These are phyloP conservation scores for Oreochromis tanganicae DNA, from an alignment of 2,113 vertebrate genomes.

Conservation along the genomic window DNA sequence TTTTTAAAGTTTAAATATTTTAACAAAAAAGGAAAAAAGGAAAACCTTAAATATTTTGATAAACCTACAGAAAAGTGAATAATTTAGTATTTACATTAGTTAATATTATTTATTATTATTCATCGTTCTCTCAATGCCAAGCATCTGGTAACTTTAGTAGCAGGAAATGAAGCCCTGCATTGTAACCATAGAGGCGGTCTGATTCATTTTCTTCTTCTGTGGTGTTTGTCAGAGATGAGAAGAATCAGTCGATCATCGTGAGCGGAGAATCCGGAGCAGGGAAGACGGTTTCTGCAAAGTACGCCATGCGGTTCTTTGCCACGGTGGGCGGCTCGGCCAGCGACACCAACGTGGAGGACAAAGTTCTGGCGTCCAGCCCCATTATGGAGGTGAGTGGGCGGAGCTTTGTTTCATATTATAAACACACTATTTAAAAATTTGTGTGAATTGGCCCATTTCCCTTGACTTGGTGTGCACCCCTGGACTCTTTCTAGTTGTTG, in stretches of 20 bases:
- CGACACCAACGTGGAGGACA: constrained; percentile 88
- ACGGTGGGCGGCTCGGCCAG: constrained; percentile 84
- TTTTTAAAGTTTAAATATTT: not conserved
- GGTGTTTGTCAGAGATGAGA: constrained; percentile 79
- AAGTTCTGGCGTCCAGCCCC: constrained; percentile 89
- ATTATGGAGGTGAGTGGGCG: constrained; percentile 87
- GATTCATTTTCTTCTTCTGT: not conserved
- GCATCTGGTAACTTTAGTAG: not conserved
- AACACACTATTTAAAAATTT: not conserved
- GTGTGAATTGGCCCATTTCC: not conserved
- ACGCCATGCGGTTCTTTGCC: constrained; percentile 91
- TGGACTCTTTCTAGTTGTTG: not conserved
- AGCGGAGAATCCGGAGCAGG: constrained; percentile 94
- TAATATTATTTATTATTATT: not conserved
- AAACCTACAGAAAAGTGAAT: not conserved
- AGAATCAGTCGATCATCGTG: constrained; percentile 97
- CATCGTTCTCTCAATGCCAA: not conserved
- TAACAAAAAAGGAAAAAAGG: not conserved
- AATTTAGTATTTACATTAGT: not conserved
- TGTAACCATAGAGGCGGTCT: not conserved
- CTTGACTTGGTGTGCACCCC: not conserved
- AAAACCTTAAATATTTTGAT: not conserved
- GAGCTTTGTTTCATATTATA: not conserved
- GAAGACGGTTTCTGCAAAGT: constrained; percentile 95
- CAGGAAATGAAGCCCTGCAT: too few species aligned